Evolutionary conservation across 2,797 vertebrate species (phyloP), one percentile per base, ranked within the genome.

Genomic region (Euthynnus affinis): DNA sequence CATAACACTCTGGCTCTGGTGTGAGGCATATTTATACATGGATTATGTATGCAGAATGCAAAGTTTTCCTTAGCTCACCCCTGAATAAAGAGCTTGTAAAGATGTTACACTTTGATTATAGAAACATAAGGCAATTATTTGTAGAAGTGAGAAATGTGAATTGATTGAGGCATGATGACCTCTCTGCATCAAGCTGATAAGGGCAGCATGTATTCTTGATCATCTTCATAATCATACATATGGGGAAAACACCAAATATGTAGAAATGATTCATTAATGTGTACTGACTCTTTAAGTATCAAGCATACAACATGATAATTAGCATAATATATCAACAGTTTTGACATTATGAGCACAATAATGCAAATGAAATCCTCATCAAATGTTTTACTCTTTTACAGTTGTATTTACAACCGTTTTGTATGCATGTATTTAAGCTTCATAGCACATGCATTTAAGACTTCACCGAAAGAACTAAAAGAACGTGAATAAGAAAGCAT

Each of bases 41-140:
- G 89, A 94, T 94, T 94, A 94, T 94, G 82, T 69, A 89, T 89
- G 74, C 86, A 73, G 83, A 90, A 85, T 93, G 78, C 82, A 89
- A 90, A 94, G 87, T 88, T 77, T 83, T 58, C 73, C 84, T 73
- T 62, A 14, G 76, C 44, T 85, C 83, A 82, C 81, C 70, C 69
- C 56, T 60, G 62, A 87, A 82, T 81, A 59, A 78, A 64, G 84
- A 86, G 84, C 82, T 85, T 82, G 78, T 78, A 83, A 85, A 90
- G 89, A 91, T 85, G 89, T 90, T 95, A 93, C 85, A 74, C 91
- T 93, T 76, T 78, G 66, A 82, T 91, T 93, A 87, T 58, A 85
- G 81, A 91, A 87, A 90, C 79, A 86, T 73, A 78, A 86, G 80
- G 78, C 78, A 85, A 84, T 89, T 90, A 85, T 93, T 91, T 75